Conservation (phyloP, 2,888 invertebrate genomes). For the Tetramorium bicarinatum region DNA sequence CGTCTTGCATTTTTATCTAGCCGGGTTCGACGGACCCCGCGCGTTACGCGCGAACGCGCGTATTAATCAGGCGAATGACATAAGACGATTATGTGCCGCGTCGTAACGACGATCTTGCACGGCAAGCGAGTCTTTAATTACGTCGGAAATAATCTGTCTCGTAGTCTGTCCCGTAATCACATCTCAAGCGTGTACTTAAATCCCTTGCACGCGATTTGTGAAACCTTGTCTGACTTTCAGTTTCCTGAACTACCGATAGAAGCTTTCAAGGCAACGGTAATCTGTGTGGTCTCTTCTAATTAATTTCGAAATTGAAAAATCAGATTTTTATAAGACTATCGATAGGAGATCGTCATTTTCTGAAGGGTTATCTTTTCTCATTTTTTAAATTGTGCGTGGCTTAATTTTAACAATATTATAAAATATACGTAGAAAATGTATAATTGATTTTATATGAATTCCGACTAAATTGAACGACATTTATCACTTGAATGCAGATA, state of each 20-base stretch:
- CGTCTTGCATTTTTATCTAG: slow-evolving; percentile 24
- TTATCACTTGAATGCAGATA: neutral
- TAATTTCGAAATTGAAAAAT: neutral
- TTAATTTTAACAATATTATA: neutral
- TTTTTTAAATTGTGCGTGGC: neutral
- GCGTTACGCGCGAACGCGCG: slow-evolving; percentile 13
- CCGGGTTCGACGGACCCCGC: slow-evolving; percentile 32
- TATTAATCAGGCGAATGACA: slow-evolving; percentile 45
- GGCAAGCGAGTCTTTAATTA: slow-evolving; percentile 4
- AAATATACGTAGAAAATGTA: neutral
- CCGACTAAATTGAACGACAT: neutral
- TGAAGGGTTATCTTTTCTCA: neutral
- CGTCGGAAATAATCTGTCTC: neutral
- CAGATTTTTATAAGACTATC: neutral
- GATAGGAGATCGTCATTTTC: neutral
- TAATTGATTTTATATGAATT: neutral
- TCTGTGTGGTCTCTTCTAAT: neutral
- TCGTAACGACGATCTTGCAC: slow-evolving; percentile 10
- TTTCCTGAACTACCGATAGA: neutral
- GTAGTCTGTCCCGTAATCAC: neutral
- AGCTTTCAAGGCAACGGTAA: neutral
- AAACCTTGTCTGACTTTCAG: neutral
- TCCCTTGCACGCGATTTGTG: neutral
- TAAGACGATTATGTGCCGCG: slow-evolving; percentile 29
- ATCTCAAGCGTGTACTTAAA: neutral